Evolutionary conservation across 2,888 invertebrate species (phyloP), one percentile per base, ranked within the genome.

Genomic region (Lobophora halterata): DNA sequence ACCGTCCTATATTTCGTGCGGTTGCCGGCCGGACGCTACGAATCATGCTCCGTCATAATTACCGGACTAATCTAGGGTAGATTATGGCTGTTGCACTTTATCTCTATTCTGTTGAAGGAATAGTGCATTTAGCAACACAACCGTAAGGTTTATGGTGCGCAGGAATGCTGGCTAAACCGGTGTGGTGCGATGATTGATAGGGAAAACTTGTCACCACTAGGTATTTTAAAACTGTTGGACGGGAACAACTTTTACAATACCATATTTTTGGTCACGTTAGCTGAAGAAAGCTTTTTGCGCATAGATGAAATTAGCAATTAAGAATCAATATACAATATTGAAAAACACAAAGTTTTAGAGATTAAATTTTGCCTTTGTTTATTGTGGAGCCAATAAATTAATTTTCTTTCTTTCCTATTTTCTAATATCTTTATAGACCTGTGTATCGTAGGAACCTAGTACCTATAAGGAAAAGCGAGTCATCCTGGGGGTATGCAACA

Each of bases 151-250:
- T 53, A 50, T 55, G 46, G 57, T 48, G 43, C 51, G 41, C 14
- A 44, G 56, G 59, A 46, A 61, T 63, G 58, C 61, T 51, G 62
- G 49, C 24, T 10, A 8, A 24, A 32, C 31, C 31, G 31, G 31
- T 32, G 14, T 45, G 55, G 40, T 25, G 37, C 39, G 49, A 32
- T 55, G 58, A 57, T 52, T 52, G 55, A 52, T 49, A 42, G 34
- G 55, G 46, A 50, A n/a, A 55, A 53, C 49, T 39, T 23, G 33
- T 53, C 53, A 61, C 51, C 61, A 54, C 54, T 18, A 20, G 19
- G n/a, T n/a, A n/a, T 12, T 12, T 30, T 21, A 6, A 14, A 20
- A 24, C 23, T 27, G 14, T 19, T 29, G 16, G 7, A 34, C 3
- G n/a, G n/a, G n/a, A n/a, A n/a, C n/a, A n/a, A n/a, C n/a, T n/a